Evolutionary conservation across 2,888 invertebrate genomes (phyloP), one percentile per base, ranked within the genome.

Genomic region (Euproctis similis): DNA sequence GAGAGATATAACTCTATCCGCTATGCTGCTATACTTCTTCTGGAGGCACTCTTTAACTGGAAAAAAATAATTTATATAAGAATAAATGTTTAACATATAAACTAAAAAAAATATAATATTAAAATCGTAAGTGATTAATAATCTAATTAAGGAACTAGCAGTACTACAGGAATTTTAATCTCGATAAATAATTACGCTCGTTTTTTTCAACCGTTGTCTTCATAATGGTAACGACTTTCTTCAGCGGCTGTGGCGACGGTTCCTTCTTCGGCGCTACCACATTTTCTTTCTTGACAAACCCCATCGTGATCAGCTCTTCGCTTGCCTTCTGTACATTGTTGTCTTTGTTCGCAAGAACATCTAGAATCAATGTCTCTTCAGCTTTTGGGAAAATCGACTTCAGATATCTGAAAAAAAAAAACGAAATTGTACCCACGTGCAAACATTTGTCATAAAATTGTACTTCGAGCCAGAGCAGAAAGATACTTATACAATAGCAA

Each of bases 311-410:
- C 7, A 96, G 85, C 43, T 89, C 90, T 51, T 95, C 94, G 6
- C 95, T 92, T 1, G 95, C 93, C 50, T 90, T 93, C 65, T 94
- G 94, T 4, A 96, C 95, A 71, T 95, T 96, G 67, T 95, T 95
- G 54, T 96, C 96, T 51, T 93, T 91, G 67, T 91, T 93, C 26
- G 92, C 90, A 27, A 95, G 76, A 21, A 94, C 87, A 54, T 96
- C 96, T 29, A 96, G 85, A 14, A 96, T 89, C 22, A 95, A 69
- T 11, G 93, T 94, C 68, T 96, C 96, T 55, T 96, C 96, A 0
- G 93, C 95, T 72, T 94, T 92, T 0, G 95, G 94, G 67, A 95
- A 96, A 53, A 96, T 89, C 55, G 92, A 94, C 76, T 96, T 96
- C 81, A 96, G 87, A 73, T 96, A 96, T 82, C 95, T 95, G 78